phyloP scores from a whole-genome alignment of 2,113 vertebrate genomes.

The Peucedramus taeniatus region DNA sequence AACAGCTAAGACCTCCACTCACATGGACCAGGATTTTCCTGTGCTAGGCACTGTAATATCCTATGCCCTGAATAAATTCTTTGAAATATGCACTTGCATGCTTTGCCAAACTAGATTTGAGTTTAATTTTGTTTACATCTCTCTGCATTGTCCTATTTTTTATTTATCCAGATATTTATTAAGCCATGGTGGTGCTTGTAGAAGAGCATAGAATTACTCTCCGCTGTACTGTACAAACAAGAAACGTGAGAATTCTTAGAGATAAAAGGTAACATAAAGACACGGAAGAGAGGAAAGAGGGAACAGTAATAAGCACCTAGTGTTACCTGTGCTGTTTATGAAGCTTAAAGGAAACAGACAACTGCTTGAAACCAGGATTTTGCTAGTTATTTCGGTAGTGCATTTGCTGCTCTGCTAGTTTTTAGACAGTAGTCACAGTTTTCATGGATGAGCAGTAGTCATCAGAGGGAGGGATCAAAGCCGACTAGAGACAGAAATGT shows the following conservation, averaged over 20 bases:
- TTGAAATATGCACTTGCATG: neutral
- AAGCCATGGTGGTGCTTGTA: neutral
- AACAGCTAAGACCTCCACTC: neutral
- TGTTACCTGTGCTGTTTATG: neutral
- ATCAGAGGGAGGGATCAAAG: neutral
- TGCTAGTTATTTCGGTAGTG: neutral
- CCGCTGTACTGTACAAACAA: slow-evolving; percentile 9
- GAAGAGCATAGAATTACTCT: slow-evolving; percentile 5
- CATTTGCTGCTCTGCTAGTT: neutral
- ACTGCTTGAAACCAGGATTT: neutral
- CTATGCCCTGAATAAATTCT: neutral
- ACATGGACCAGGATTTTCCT: neutral
- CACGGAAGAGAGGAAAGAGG: neutral
- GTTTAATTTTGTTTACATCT: neutral
- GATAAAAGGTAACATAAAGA: slow-evolving; percentile 33
- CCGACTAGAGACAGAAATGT: neutral
- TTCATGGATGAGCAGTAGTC: neutral
- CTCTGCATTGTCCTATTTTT: neutral
- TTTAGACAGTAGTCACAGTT: neutral
- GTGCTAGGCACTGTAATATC: neutral
- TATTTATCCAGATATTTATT: slow-evolving; percentile 25
- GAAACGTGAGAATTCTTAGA: slow-evolving; percentile 6
- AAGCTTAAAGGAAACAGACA: neutral
- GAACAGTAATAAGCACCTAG: neutral
- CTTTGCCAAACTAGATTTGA: neutral